These are phyloP conservation scores for Glyptemys insculpta DNA, from an alignment of 2,797 vertebrate species.

Conservation along the genomic window DNA sequence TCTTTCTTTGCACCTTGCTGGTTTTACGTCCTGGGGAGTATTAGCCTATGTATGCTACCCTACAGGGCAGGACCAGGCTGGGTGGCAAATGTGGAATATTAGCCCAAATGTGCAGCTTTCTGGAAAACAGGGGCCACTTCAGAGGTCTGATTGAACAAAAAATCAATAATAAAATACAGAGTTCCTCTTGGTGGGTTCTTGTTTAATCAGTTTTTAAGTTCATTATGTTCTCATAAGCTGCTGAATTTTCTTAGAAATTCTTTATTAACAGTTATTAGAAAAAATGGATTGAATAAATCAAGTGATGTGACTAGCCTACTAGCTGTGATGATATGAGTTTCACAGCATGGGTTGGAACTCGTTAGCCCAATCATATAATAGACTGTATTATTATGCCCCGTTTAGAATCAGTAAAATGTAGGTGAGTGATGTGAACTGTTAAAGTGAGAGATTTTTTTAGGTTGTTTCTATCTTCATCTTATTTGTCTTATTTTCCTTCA, in stretches of 20 bases:
- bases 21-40: background rate
- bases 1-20: background rate
- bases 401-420: background rate
- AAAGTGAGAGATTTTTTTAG: background rate
- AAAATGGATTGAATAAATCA: background rate
- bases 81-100: background rate
- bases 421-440: background rate
- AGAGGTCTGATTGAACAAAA: background rate
- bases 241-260: background rate
- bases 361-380: background rate
- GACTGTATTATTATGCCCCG: background rate
- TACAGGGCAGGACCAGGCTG: background rate
- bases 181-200: background rate
- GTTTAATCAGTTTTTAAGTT: background rate
- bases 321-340: background rate
- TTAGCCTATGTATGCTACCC: background rate
- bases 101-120: background rate
- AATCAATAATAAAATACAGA: background rate
- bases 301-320: background rate
- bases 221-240: background rate
- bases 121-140: background rate
- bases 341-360: background rate
- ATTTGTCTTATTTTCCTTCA: background rate
- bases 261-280: background rate
- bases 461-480: background rate